A percentile compares a stretch with the other conserved stretches of the same genome.
Conservation (phyloP, 2,113 vertebrate genomes). For the Pluvianellus socialis region DNA sequence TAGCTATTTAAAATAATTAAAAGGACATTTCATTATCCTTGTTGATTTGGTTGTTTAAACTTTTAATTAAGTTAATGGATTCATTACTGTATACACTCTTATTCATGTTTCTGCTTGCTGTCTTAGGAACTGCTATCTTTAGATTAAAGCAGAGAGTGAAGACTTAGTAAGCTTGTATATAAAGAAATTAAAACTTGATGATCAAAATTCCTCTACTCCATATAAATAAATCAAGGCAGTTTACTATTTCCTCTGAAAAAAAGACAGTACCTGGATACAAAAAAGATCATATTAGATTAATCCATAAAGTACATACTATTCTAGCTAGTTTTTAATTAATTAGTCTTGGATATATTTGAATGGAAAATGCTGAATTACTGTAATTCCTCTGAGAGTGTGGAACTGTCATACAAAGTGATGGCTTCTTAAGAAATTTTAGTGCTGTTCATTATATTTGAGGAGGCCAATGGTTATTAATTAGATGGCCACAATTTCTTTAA, state of each 20-base stretch:
- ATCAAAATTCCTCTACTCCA: neutral
- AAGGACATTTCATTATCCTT: neutral
- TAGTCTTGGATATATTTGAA: neutral
- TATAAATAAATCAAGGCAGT: neutral
- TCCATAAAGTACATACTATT: neutral
- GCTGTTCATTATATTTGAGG: neutral
- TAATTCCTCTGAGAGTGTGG: neutral
- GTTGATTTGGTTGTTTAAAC: neutral
- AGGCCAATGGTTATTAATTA: neutral
- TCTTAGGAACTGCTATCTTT: neutral
- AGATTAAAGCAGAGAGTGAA: neutral
- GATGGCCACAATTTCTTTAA: neutral
- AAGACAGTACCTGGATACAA: neutral
- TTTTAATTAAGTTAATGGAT: neutral
- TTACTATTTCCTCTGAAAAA: neutral
- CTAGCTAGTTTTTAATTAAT: neutral
- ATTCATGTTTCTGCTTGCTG: neutral
- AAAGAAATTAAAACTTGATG: neutral
- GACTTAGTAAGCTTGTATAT: neutral
- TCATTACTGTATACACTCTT: neutral
- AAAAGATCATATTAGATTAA: neutral
- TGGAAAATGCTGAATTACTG: neutral
- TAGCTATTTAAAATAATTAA: neutral
- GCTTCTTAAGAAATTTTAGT: neutral
- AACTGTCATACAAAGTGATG: neutral